A percentile compares a stretch with the other conserved stretches of the same genome.
Conservation (phyloP, 2,113 vertebrate species). For the Carassius auratus region DNA sequence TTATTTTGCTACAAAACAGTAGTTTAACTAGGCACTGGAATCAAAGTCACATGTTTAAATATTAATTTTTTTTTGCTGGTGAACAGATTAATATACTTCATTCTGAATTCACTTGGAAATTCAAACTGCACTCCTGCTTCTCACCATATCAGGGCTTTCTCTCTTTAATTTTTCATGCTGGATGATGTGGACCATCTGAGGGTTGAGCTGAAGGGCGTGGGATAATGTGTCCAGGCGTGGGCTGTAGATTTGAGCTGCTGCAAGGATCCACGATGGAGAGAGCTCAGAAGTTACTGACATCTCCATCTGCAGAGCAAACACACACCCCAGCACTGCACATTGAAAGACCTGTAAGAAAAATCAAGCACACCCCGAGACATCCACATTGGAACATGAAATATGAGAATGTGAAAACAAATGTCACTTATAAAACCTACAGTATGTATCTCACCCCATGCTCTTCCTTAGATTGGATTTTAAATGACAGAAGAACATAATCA, state of each 20-base stretch:
- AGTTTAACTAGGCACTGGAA: not conserved
- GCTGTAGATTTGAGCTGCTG: slow-evolving; percentile 63
- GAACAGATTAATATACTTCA: not conserved
- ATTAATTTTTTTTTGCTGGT: not conserved
- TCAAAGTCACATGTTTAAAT: not conserved
- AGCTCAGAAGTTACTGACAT: slow-evolving; percentile 45
- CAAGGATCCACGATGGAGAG: slow-evolving; percentile 74
- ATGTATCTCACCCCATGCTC: slow-evolving; percentile 60
- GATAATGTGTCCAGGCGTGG: slow-evolving; percentile 68
- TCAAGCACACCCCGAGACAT: not conserved
- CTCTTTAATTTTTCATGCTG: slow-evolving; percentile 26
- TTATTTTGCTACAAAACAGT: not conserved
- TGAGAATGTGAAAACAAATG: not conserved
- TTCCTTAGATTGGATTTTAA: slow-evolving; percentile 65
- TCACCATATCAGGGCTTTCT: slow-evolving; percentile 65
- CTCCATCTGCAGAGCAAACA: slow-evolving; percentile 67
- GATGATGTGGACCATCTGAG: slow-evolving; percentile 40
- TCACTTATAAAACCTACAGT: not conserved
- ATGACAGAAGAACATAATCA: slow-evolving; percentile 71
- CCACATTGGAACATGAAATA: not conserved
- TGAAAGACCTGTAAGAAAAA: slow-evolving; percentile 63
- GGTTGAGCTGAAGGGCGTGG: slow-evolving; percentile 69
- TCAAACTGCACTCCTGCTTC: not conserved
- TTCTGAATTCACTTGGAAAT: not conserved
- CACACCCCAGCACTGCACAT: slow-evolving; percentile 61